Conservation (phyloP, 2,888 invertebrate genomes). For the Leptopilina myrica region DNA sequence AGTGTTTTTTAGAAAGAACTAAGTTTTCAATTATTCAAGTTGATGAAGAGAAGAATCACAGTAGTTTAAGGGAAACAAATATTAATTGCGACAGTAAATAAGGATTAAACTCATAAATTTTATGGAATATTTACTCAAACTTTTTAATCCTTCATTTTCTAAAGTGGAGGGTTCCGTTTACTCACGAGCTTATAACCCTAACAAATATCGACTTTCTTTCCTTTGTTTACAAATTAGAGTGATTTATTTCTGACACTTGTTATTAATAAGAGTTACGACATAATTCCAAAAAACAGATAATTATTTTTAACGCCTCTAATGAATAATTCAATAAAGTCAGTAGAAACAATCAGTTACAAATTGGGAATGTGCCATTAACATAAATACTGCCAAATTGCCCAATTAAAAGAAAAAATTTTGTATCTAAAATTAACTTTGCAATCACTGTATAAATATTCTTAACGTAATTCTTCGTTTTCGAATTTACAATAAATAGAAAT, state of each 20-base stretch:
- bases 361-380: conserved; percentile 26
- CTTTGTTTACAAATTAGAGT: conserved; percentile 15
- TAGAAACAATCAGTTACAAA: conserved; percentile 24
- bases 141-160: not conserved
- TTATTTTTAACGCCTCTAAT: not conserved
- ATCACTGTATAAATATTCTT: not conserved
- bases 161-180: not conserved
- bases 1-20: not conserved
- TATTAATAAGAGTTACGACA: not conserved
- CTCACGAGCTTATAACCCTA: conserved; percentile 8
- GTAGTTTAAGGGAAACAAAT: not conserved
- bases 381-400: conserved; percentile 25
- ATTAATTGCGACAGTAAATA: conserved; percentile 7
- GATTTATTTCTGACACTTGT: not conserved
- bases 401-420: conserved; percentile 11
- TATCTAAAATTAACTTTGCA: conserved; percentile 10
- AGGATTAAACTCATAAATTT: not conserved
- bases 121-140: not conserved
- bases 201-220: conserved; percentile 17
- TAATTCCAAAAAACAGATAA: not conserved
- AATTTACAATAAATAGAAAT: too few species aligned
- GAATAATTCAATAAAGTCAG: conserved; percentile 3
- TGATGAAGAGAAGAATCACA: not conserved
- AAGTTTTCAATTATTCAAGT: not conserved
- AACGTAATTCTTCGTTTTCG: not conserved